Conservation (phyloP, 2,113 vertebrate genomes). For the Campylorhamphus procurvoides region DNA sequence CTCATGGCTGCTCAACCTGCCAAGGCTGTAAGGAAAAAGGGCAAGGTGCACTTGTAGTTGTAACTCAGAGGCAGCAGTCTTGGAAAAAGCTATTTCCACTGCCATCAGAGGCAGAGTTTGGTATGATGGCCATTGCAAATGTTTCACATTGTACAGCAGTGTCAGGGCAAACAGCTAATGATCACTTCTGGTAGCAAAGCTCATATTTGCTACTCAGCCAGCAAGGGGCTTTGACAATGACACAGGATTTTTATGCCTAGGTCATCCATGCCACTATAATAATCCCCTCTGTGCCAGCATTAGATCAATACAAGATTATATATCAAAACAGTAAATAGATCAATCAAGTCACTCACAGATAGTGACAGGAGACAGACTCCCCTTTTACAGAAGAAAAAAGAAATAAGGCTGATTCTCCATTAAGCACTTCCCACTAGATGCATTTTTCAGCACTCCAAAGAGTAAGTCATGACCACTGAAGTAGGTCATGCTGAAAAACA, state of each 20-base stretch:
- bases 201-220: not conserved
- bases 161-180: not conserved
- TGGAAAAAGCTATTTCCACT: not conserved
- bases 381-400: not conserved
- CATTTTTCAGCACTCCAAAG: not conserved
- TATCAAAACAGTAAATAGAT: not conserved
- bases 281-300: not conserved
- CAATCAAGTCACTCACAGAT: not conserved
- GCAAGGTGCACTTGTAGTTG: fast-evolving
- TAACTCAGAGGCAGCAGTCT: not conserved
- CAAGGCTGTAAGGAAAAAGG: not conserved
- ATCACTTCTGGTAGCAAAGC: not conserved
- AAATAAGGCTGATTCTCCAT: not conserved
- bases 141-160: fast-evolving
- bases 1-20: not conserved
- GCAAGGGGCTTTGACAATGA: not conserved
- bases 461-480: too few species aligned
- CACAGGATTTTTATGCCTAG: not conserved
- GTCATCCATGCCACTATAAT: not conserved
- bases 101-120: not conserved
- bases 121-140: fast-evolving
- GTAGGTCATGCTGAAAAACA: not conserved
- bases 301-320: not conserved
- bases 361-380: not conserved
- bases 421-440: not conserved